Base-by-base conservation (phyloP, 2,113 vertebrate genomes). In the Macquaria ambigua region DNA sequence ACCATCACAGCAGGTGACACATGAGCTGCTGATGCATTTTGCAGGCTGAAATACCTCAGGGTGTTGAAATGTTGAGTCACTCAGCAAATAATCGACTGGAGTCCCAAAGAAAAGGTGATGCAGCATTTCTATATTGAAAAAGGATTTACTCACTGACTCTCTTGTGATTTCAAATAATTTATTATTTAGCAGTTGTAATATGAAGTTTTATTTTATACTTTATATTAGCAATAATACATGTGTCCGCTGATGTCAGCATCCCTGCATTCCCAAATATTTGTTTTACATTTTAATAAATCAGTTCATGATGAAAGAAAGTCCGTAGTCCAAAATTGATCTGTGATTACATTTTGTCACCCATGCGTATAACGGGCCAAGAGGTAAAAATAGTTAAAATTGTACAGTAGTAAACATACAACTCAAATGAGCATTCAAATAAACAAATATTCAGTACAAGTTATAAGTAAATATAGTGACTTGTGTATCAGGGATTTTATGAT, bases 151-250 rank as follows among this genome's bases (percentile, higher is more conserved):
- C 39, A 43, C 8, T 48, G 72, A 52, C 28, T 67, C 68, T 28
- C 23, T 68, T 86, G 8, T 84, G 56, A 77, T 89, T 92, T 89
- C 58, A 90, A 88, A 87, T 23, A 11, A 79, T 93, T 92, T 92
- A 87, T 88, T 94, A 41, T 86, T 87, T 62, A 87, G 64, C 73
- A 86, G 77, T 84, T 69, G 79, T 80, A 89, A 73, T 84, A 84
- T 83, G 56, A 93, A 87, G 72, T 83, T 67, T 71, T 6, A 64
- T 80, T 34, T 70, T 79, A 41, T 16, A 14, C 80, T 77, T 53
- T 34, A 52, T 85, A 86, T 69, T 68, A 58, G 70, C 61, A 92
- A 79, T 85, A 77, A 84, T 86, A 86, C 67, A 84, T 37, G 46
- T 76, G 58, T 83, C 77, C 75, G 83, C 87, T 89, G 89, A 94